Evolutionary conservation across 2,797 vertebrate genomes (phyloP), one percentile per base, ranked within the genome.

Genomic region (Prionace glauca): DNA sequence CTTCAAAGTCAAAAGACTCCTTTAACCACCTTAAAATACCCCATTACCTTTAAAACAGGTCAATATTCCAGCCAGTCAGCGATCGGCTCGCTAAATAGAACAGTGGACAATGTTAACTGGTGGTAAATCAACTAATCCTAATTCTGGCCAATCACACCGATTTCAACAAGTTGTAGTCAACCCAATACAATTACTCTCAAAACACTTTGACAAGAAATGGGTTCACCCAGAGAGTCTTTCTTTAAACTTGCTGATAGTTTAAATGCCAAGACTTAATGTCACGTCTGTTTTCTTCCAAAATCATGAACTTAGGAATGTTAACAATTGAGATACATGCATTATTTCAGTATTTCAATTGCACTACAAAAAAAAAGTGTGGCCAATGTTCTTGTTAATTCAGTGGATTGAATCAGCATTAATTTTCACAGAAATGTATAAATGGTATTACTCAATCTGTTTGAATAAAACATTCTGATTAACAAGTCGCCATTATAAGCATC

Each of bases 381-480:
- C 79, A 81, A 81, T n/a, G 3, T 41, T 41, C n/a, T 41, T 41
- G 79, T 81, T 36, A n/a, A 81, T 62, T 50, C 62, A 90, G 50
- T 29, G 11, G 56, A 90, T 60, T 32, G 56, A 90, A 32, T 62
- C 60, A 90, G 56, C 50, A 62, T 90, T 10, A 90, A 62, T 56
- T 62, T 60, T 22, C 26, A 29, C 14, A 90, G 29, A 90, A 90
- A 90, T 62, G 50, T 88, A 56, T 16, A 62, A 90, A 32, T 1
- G 26, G 3, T 90, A 56, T 29, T 90, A 62, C 87, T 90, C 3
- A 62, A 56, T 24, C 87, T 29, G 56, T 90, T 62, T 12, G 87
- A 90, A 62, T 90, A 90, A 90, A 90, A 90, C 60, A 90, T 56
- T 62, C 87, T 56, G 36, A 81, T 81, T 90, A 62, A 90, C 87